Conservation (phyloP, 1,140 invertebrate genomes). For the Artemia franciscana region DNA sequence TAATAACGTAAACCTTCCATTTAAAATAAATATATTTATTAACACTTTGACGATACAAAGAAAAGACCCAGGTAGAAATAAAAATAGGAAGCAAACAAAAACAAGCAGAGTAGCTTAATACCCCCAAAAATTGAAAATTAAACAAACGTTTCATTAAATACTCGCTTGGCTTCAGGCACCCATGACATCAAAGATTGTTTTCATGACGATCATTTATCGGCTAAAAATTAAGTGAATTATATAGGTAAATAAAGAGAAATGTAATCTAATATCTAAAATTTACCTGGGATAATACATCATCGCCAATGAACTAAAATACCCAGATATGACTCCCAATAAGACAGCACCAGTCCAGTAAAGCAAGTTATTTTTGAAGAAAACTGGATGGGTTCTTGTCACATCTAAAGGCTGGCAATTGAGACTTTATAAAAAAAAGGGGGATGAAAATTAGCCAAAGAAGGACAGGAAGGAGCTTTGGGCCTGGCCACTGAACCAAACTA, state of each 20-base stretch:
- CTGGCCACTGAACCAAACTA: constrained; percentile 49
- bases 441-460: constrained; percentile 52
- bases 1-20: no score
- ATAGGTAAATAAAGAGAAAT: not conserved
- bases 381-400: constrained; percentile 30
- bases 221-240: not conserved
- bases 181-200: not conserved
- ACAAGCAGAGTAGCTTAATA: constrained; percentile 1
- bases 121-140: not conserved
- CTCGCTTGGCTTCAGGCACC: not conserved
- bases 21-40: no score
- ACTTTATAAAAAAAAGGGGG: constrained; percentile 72
- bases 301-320: constrained; percentile 70
- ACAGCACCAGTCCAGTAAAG: constrained; percentile 48
- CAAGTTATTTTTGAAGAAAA: constrained; percentile 60
- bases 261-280: no score
- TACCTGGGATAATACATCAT: constrained; percentile 95
- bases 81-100: no score
- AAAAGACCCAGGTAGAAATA: no score
- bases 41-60: no score
- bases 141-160: no score
- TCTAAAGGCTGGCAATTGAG: constrained; percentile 61
- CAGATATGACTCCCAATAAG: constrained; percentile 57
- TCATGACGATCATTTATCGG: not conserved
- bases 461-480: constrained; percentile 52